phyloP scores from a whole-genome alignment of 2,797 vertebrate species.

The Buphagus erythrorhynchus region DNA sequence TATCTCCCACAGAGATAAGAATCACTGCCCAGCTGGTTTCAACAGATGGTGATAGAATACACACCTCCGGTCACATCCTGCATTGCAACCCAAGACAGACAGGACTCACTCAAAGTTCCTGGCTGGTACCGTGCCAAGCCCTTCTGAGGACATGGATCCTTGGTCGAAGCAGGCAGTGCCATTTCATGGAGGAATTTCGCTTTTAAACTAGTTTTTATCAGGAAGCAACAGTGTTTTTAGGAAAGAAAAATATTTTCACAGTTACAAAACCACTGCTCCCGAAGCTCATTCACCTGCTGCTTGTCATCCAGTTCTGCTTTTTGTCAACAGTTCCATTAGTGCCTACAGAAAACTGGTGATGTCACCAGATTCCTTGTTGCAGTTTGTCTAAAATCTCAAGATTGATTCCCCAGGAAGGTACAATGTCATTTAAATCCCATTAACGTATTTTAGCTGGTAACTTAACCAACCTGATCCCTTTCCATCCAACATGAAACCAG shows the following conservation, averaged over 20 bases:
- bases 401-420: neutral
- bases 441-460: neutral
- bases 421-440: neutral
- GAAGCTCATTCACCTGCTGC: neutral
- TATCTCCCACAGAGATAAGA: no score
- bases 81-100: no score
- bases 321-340: neutral
- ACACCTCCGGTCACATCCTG: no score
- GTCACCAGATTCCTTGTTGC: neutral
- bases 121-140: neutral
- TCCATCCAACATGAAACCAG: neutral
- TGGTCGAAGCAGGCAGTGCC: neutral
- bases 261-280: neutral
- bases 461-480: neutral
- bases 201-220: neutral
- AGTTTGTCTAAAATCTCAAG: neutral
- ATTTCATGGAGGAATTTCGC: neutral
- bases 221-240: neutral
- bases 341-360: fast-evolving
- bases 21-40: no score
- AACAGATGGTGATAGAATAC: no score
- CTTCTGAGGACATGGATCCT: neutral
- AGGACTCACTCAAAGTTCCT: neutral
- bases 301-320: neutral
- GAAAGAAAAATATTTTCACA: neutral